Evolutionary conservation across 1,140 invertebrate genomes (phyloP), one percentile per base, ranked within the genome.

Genomic region (Apis laboriosa): DNA sequence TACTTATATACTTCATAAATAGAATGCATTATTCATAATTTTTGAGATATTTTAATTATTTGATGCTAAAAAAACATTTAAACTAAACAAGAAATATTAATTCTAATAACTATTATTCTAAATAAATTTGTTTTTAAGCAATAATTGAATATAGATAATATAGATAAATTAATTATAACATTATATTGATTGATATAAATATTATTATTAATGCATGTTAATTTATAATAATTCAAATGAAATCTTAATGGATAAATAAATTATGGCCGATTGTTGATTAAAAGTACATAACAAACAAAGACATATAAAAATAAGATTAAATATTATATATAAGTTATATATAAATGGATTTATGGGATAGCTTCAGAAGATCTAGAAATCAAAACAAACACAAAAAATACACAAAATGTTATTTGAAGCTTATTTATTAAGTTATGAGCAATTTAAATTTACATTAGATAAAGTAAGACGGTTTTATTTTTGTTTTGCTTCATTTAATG

Each of bases 181-280:
- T 55, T 55, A 13, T 53, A 63, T 13, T 53, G 15, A 61, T 85
- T 70, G 53, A 28, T 78, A 43, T 68, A 11, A 43, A 61, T 68
- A 61, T 85, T 70, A 43, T n/a, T 78, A 24, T 68, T 15, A 43
- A 61, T 68, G n/a, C 12, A 34, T 11, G n/a, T 53, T 76, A 70
- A 67, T 71, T 71, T 84, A 64, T 70, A 49, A 61, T 55, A 63
- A 63, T 63, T 63, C 11, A 28, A 78, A 63, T 34, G n/a, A 63
- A 55, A 51, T 63, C 61, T 80, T 67, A 51, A 55, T 12, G 61
- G 11, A n/a, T n/a, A 49, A 2, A 9, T 12, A 4, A 68, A 60
- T 58, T 12, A 68, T 49, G 8, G 17, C 28, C 17, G 24, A 49
- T 78, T 80, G 15, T 19, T 74, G 64, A 58, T 43, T 58, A 78